Conservation (phyloP, 2,113 vertebrate genomes). For the Beaufortia kweichowensis region DNA sequence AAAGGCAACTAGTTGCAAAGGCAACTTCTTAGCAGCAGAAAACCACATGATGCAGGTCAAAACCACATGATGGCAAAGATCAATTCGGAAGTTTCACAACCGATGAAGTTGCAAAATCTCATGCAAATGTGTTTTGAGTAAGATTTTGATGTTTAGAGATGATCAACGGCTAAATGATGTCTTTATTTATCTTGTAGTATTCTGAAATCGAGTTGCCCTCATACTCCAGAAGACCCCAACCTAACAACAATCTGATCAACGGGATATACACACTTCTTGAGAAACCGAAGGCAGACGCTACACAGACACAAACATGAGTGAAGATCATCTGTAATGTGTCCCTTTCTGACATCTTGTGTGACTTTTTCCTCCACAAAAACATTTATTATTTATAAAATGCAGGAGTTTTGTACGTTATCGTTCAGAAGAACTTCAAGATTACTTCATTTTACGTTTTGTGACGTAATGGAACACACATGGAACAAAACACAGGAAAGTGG, state of each 20-base stretch:
- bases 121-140: no score
- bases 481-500: not conserved
- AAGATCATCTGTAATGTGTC: no score
- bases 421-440: not conserved
- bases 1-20: no score
- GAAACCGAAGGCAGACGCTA: not conserved
- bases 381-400: no score
- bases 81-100: no score
- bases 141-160: no score
- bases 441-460: not conserved
- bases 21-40: not conserved
- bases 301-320: not conserved
- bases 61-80: not conserved
- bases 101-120: not conserved
- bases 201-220: not conserved
- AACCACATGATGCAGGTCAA: no score
- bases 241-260: not conserved
- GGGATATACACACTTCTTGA: slow-evolving; percentile 1
- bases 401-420: no score
- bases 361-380: no score
- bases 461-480: not conserved
- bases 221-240: not conserved
- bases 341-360: no score
- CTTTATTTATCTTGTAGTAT: slow-evolving; percentile 19
- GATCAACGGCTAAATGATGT: not conserved